Base-by-base conservation (phyloP, 2,797 vertebrate genomes). In the Microctenopoma steveboyesi region DNA sequence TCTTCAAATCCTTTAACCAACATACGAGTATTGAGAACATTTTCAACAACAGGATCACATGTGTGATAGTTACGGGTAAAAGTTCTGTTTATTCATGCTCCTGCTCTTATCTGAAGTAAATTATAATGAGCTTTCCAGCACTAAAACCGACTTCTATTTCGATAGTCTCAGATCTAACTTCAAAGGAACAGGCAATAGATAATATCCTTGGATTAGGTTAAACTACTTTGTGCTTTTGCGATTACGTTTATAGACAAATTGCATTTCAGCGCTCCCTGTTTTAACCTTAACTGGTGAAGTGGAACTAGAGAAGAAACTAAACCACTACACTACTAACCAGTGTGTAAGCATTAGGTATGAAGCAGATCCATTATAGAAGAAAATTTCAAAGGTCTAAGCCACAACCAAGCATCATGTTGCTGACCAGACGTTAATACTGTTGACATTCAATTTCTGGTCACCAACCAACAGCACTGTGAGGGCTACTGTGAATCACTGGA, bases 171-270 rank as follows among this genome's bases (percentile, higher is more conserved):
- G 27, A 58, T 53, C 40, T 9, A 39, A 57, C 25, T 57, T 33
- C n/a, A 78, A 65, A 72, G 28, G 47, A 57, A 25, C 27, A 12
- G n/a, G 8, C 62, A 22, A 13, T 27, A 50, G 69, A 51, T 59
- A 42, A 53, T 56, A 69, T 63, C 63, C 59, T 71, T 70, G 18
- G 47, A 63, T 76, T 60, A 11, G 4, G 37, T 33, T 33, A 7
- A 33, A 33, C 30, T 7, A 6, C 30, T 6, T 1, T 33, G 30
- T 7, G 30, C 1, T 33, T 33, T 33, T 33, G 30, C 6, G 30
- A 33, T 1, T 33, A 7, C 5, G 5, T 33, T 33, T 7, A 37
- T 2, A 10, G 37, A 37, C 37, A 37, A 37, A 37, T 11, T 37
- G 37, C 37, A 37, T 37, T 10, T 10, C 9, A 11, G 2, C 10